These are phyloP conservation scores for Brachionus plicatilis DNA, from an alignment of 1,140 invertebrate genomes.

Conservation along the genomic window DNA sequence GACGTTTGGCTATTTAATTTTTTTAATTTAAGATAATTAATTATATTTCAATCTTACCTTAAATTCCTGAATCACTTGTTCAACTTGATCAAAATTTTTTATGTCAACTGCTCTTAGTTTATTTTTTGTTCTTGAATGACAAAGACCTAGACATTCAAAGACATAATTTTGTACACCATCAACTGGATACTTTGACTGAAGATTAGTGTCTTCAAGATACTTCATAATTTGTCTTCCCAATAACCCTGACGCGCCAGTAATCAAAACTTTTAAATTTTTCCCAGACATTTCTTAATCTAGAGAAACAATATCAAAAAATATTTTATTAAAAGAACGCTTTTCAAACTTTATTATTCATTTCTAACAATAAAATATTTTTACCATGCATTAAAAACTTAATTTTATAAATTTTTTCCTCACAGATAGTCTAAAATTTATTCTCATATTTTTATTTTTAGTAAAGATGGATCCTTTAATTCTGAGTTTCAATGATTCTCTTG, in stretches of 20 bases:
- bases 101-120: slow-evolving; percentile 8
- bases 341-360: background rate
- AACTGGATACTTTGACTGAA: slow-evolving; percentile 24
- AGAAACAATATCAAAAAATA: background rate
- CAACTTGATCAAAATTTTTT: slow-evolving; percentile 5
- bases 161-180: background rate
- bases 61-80: slow-evolving; percentile 13
- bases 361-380: background rate
- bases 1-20: slow-evolving; percentile 53
- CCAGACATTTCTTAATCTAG: background rate
- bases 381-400: background rate
- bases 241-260: slow-evolving; percentile 60
- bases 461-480: background rate
- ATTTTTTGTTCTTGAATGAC: background rate
- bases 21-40: background rate
- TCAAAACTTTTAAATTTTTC: slow-evolving; percentile 46
- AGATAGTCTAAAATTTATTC: background rate
- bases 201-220: slow-evolving; percentile 47
- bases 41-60: background rate
- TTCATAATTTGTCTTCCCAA: slow-evolving; percentile 56
- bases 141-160: slow-evolving; percentile 10
- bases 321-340: background rate
- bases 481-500: background rate
- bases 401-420: background rate
- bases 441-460: background rate